Base-by-base conservation (phyloP, 2,888 invertebrate species). In the Toxonevra muliebris region DNA sequence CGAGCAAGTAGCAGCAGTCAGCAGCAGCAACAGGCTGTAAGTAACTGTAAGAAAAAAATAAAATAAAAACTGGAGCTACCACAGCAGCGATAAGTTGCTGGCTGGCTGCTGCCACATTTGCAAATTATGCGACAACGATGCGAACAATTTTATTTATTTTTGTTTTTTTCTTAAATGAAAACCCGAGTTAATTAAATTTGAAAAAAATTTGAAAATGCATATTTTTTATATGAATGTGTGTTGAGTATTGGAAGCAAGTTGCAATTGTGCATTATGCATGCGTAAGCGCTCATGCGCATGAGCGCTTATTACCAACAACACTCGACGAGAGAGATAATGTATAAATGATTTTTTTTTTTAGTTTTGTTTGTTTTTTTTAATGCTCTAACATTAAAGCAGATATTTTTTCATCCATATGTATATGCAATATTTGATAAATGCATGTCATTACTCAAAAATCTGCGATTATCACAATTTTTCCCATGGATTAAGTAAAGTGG, bases 121-220 rank as follows among this genome's bases (percentile, higher is more conserved):
- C 48, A 48, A n/a, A 50, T 40, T 57, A 17, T 20, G 40, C 19
- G 48, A 17, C 57, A 30, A 30, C 30, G 30, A 30, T 30, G 30
- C 30, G 2, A 30, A 30, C 2, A 30, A 4, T n/a, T 53, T n/a
- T 0, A 10, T 17, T 10, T 13, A 9, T 58, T 53, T 53, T 53
- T 53, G 17, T 52, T 50, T 17, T 12, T 53, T 41, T n/a, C 19
- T 62, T 30, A 15, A 62, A 62, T 54, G 30, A 30, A 30, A 30
- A 30, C 7, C 7, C 3, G 7, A 30, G 30, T 30, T 30, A 30
- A 30, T 30, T 30, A 30, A 30, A 30, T 30, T n/a, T 30, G 30
- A 30, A 30, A 30, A 30, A 30, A 30, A 30, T 30, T 30, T 2
- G 30, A 30, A 30, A 30, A 30, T 30, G 2, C 7, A 30, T 30